Base-by-base conservation (phyloP, 2,888 invertebrate species). In the Anthophora plumipes region DNA sequence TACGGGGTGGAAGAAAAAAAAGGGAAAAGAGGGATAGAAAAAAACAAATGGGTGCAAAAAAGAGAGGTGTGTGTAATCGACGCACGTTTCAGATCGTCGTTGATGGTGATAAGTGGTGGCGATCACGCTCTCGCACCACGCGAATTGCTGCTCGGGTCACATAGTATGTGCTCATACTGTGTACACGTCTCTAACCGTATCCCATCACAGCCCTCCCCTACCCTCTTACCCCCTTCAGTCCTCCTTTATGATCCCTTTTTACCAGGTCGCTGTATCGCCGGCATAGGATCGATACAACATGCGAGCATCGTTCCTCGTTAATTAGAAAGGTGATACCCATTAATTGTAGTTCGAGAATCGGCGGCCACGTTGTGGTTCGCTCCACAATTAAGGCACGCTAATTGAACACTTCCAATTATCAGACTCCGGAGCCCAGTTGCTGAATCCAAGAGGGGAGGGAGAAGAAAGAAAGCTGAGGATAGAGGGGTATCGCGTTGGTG, bases 391-490 rank as follows among this genome's bases (percentile, higher is more conserved):
- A 92, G 88, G 87, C 84, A 88, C 90, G 88, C 88, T 92, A 92
- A 92, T 92, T 91, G 91, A 91, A 91, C 89, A 89, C 86, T 89
- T 89, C 90, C 92, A 92, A 91, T 92, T 91, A 92, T 91, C 90
- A 87, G 80, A 68, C 84, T 31, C 55, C 69, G 54, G 61, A 31
- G 31, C 64, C 63, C n/a, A 25, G 41, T 54, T 63, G 60, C 50
- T n/a, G 68, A 39, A 60, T 55, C n/a, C 31, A 31, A 31, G 4
- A 31, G 5, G 7, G 50, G 39, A 39, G 46, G 14, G 63, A 41
- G 31, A 37, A 57, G n/a, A 77, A 72, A 83, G 63, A 52, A 69
- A 6, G 20, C 31, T 54, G 54, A 68, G 64, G 22, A 59, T 14
- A 31, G 48, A 50, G 4, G 59, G 59, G 55, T 69, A 71, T 50